phyloP scores from a whole-genome alignment of 1,140 invertebrate species.

The Saxidomus purpurata region DNA sequence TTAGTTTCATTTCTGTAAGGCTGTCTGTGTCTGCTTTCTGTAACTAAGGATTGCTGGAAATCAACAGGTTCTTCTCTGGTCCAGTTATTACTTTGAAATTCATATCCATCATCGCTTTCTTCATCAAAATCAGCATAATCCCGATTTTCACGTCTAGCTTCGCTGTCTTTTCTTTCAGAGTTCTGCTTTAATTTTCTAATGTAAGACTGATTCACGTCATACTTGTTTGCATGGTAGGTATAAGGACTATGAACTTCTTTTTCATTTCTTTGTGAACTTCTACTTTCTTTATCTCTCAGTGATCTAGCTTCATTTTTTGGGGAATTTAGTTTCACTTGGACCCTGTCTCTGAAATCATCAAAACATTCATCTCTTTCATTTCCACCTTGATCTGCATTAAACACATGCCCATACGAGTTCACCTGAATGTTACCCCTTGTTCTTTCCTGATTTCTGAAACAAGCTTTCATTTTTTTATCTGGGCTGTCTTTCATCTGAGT shows the following conservation, averaged over 20 bases:
- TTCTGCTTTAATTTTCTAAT: neutral
- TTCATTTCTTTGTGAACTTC: no score
- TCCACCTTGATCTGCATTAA: neutral
- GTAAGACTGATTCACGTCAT: neutral
- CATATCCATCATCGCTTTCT: neutral
- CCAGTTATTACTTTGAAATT: neutral
- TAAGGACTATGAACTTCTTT: no score
- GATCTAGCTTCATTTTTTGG: neutral
- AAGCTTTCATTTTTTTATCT: neutral
- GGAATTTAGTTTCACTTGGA: neutral
- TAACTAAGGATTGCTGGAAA: neutral
- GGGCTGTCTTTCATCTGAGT: neutral
- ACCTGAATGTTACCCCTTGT: neutral
- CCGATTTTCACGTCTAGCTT: neutral
- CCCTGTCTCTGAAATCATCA: neutral
- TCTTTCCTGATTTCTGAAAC: neutral
- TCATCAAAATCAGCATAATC: neutral
- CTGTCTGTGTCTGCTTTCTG: neutral
- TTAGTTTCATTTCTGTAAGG: neutral
- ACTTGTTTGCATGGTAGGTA: neutral
- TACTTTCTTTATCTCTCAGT: no score
- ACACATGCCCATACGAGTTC: neutral
- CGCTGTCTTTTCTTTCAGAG: neutral
- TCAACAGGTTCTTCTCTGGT: neutral
- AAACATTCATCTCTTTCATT: neutral